Base-by-base conservation (phyloP, 2,113 vertebrate genomes). In the Nematolebias whitei region DNA sequence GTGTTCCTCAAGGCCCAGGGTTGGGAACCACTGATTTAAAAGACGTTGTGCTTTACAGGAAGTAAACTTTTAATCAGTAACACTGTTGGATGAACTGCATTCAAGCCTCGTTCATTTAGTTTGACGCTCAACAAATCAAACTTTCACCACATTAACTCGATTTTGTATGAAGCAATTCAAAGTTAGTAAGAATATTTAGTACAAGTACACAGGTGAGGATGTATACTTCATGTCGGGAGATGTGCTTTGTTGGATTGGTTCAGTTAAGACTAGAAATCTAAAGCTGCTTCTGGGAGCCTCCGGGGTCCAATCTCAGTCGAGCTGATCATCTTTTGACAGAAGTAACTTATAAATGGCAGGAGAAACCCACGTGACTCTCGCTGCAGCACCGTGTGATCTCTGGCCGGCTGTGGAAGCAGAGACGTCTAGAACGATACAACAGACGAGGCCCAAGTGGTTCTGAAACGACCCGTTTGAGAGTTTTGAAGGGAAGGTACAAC, bases 261-360 rank as follows among this genome's bases (percentile, higher is more conserved):
- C 20, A 0, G 2, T 22, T 16, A 40, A 45, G 38, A 48, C 22
- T 1, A 39, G 69, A 70, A 68, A 70, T 74, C 38, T 53, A 74
- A 66, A 64, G 35, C 68, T 65, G 70, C 74, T 59, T 16, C 72
- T n/a, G 47, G 51, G 54, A 67, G 60, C 74, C 84, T 83, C 79
- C 38, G 69, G 78, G 77, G 85, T 67, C 76, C 74, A 62, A 68
- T 64, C 80, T 87, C 83, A 85, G 75, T 84, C 65, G 18, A 47
- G 71, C 57, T 90, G 79, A 90, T 90, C n/a, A n/a, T n/a, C n/a
- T n/a, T 89, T 87, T 79, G 80, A 78, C 80, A 74, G 53, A 80
- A 85, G 86, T 77, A 71, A 85, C 83, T 79, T 60, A 69, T 71
- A 78, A 80, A 85, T 35, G 32, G 9, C 5, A 70, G 48, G 77